These are phyloP conservation scores for Astropecten irregularis DNA, from an alignment of 53 echinoderm and acorn worm species.

Conservation along the genomic window DNA sequence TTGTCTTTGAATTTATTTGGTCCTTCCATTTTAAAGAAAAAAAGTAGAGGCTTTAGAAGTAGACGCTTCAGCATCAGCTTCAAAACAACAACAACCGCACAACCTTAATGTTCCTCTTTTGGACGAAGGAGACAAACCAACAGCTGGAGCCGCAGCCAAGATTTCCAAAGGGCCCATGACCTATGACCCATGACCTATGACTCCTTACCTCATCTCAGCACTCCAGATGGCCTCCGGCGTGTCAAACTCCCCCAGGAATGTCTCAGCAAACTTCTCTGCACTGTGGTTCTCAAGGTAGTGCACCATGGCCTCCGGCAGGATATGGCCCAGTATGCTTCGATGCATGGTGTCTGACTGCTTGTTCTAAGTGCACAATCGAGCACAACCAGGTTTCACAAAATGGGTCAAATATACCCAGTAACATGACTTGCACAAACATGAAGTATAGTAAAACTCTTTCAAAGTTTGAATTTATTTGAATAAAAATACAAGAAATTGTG, in stretches of 20 bases:
- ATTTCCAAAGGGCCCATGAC: not conserved
- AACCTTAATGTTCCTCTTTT: too few relatives aligned
- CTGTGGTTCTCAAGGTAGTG: slow-evolving; percentile 98
- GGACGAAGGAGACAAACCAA: too few relatives aligned
- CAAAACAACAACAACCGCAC: too few relatives aligned
- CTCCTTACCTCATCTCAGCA: slow-evolving; percentile 85
- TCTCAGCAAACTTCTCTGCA: slow-evolving; percentile 98
- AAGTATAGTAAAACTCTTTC: too few relatives aligned
- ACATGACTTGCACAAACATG: too few relatives aligned
- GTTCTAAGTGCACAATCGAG: slow-evolving; percentile 49
- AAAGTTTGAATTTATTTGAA: too few relatives aligned
- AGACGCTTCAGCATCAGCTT: too few relatives aligned
- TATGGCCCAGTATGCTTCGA: slow-evolving; percentile 90
- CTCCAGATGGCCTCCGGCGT: slow-evolving; percentile 99
- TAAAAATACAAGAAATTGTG: too few relatives aligned
- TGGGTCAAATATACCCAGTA: not conserved
- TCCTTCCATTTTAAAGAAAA: too few relatives aligned
- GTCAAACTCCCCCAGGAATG: slow-evolving; percentile 97
- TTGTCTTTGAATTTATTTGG: too few relatives aligned
- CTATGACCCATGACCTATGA: not conserved
- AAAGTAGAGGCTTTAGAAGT: too few relatives aligned
- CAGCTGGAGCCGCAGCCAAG: too few relatives aligned
- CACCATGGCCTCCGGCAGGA: slow-evolving; percentile 98
- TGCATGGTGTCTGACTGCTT: slow-evolving; percentile 97
- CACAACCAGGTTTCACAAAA: not conserved